Evolutionary conservation across 2,113 vertebrate genomes (phyloP).

Genomic region (Prietella phreatophila): DNA sequence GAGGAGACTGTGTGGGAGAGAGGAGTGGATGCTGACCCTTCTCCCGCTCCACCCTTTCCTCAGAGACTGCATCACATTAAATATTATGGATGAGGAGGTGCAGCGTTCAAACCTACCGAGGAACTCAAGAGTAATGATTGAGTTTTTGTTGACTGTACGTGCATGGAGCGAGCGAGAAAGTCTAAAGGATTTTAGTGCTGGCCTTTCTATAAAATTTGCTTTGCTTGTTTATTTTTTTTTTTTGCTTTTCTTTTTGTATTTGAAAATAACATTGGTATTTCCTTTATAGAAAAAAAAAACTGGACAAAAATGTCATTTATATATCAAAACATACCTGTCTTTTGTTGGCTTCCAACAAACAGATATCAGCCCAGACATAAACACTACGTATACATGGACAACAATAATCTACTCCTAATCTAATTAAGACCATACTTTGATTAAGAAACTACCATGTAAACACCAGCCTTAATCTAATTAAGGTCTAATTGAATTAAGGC

Average conservation of each 20-base stretch:
- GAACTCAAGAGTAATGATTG: neutral
- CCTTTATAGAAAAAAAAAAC: neutral
- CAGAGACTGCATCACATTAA: conserved; percentile 67
- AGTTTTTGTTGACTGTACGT: neutral
- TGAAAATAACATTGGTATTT: neutral
- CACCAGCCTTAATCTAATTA: no score
- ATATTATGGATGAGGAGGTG: conserved; percentile 50
- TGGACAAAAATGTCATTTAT: neutral
- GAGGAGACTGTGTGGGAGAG: conserved; percentile 19
- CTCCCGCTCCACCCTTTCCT: conserved; percentile 44
- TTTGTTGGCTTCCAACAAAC: neutral
- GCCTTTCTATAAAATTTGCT: neutral
- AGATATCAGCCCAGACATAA: neutral
- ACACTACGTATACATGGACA: no score
- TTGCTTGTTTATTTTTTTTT: neutral
- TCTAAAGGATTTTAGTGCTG: neutral
- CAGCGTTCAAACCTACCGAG: conserved; percentile 25
- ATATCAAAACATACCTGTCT: neutral
- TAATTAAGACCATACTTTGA: no score
- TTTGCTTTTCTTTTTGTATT: neutral
- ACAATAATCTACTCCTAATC: no score
- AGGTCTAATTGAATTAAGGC: no score
- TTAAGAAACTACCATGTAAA: no score
- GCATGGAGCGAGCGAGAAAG: neutral
- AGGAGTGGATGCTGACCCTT: conserved; percentile 1